Percentiles rank a stretch among this genome's conserved stretches.
These are phyloP conservation scores for Romanomermis culicivorax DNA, from an alignment of 2,888 invertebrate species.

Conservation along the genomic window DNA sequence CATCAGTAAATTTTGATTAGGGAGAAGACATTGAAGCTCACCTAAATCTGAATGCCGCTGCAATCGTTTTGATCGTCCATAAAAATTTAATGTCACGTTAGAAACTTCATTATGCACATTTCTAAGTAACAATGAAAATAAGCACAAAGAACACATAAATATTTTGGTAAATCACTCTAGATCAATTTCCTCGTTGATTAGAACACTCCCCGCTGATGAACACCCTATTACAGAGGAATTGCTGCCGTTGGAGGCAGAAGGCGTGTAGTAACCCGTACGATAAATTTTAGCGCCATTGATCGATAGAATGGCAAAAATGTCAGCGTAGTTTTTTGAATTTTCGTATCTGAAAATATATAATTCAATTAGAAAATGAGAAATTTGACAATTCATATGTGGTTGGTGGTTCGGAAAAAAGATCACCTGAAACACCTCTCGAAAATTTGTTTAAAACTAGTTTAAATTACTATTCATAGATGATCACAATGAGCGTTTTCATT, in stretches of 20 bases:
- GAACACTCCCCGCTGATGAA: background rate
- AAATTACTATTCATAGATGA: too few species aligned
- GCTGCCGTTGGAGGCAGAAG: too few species aligned
- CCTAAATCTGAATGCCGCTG: background rate
- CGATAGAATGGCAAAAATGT: background rate
- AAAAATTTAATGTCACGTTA: background rate
- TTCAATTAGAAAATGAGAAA: too few species aligned
- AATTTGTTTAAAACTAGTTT: too few species aligned
- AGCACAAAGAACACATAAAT: background rate
- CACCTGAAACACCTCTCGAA: too few species aligned
- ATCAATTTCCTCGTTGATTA: background rate
- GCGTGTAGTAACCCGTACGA: background rate
- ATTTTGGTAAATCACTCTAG: background rate
- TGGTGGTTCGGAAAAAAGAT: too few species aligned
- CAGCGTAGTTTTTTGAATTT: background rate
- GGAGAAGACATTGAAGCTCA: background rate
- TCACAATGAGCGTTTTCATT: too few species aligned
- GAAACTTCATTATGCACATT: background rate
- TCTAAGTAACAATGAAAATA: background rate
- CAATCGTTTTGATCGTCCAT: background rate
- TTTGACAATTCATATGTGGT: too few species aligned
- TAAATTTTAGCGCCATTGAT: background rate
- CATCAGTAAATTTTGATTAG: background rate
- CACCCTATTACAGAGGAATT: too few species aligned
- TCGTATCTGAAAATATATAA: background rate